These are phyloP conservation scores for Mus musculus DNA, from an alignment of 2,113 vertebrate species.

Conservation along the genomic window DNA sequence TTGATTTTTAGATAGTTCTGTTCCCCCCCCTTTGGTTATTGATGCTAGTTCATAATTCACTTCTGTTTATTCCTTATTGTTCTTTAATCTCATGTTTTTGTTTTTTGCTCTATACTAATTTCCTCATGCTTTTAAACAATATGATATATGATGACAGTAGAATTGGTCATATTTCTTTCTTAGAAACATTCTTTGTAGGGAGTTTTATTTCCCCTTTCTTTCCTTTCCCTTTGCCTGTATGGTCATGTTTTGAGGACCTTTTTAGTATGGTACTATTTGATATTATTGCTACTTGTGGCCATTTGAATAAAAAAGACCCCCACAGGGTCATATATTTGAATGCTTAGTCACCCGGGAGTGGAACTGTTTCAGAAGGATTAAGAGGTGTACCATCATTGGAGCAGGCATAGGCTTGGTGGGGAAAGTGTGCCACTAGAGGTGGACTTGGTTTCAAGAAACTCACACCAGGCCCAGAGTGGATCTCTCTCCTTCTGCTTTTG, in stretches of 20 bases:
- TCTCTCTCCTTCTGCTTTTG: not conserved
- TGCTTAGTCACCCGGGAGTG: not conserved
- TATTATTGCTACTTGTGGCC: not conserved
- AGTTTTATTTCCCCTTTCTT: not conserved
- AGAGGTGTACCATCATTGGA: not conserved
- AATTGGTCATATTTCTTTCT: not conserved
- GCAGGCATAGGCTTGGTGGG: not conserved
- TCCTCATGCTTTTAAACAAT: not conserved
- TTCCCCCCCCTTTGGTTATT: not conserved
- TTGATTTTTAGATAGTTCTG: not conserved
- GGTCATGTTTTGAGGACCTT: not conserved
- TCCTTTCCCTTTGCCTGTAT: not conserved
- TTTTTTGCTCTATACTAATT: not conserved
- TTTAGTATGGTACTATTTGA: conserved; percentile 13
- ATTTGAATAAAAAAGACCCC: not conserved
- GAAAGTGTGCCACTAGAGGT: not conserved
- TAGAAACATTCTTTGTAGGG: not conserved
- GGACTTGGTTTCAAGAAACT: not conserved
- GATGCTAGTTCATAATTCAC: not conserved
- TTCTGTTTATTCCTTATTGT: not conserved
- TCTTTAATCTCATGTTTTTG: not conserved
- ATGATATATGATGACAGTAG: not conserved
- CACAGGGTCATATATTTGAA: not conserved
- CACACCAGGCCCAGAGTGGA: not conserved
- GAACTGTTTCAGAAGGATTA: not conserved